Percentiles rank a stretch among this genome's conserved stretches.
Evolutionary conservation across 1,140 invertebrate species (phyloP).

Genomic region (Lordiphosa mommai): DNA sequence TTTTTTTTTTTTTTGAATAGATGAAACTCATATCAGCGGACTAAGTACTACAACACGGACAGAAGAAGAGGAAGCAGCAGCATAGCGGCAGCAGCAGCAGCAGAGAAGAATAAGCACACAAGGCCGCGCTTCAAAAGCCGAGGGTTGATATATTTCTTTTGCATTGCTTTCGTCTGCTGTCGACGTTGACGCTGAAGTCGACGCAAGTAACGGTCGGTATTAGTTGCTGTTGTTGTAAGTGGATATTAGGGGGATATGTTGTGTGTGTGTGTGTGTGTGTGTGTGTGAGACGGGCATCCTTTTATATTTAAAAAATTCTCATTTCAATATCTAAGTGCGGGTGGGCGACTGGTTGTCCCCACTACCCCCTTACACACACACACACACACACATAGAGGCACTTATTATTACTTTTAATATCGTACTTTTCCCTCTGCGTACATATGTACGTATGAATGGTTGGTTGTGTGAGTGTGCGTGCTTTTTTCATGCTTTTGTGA

Average conservation of each 20-base stretch:
- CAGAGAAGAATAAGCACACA: slow-evolving; percentile 23
- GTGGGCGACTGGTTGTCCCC: slow-evolving; percentile 17
- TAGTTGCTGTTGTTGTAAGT: slow-evolving; percentile 69
- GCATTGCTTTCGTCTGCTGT: slow-evolving; percentile 39
- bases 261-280: slow-evolving; percentile 19
- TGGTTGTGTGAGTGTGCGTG: slow-evolving; percentile 24
- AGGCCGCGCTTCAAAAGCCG: slow-evolving; percentile 7
- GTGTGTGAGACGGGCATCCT: slow-evolving; percentile 53
- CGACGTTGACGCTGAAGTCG: slow-evolving; percentile 7
- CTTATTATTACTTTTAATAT: slow-evolving; percentile 79
- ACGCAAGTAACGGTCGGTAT: slow-evolving; percentile 7
- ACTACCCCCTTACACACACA: not conserved
- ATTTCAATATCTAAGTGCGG: slow-evolving; percentile 75
- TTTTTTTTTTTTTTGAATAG: slow-evolving; percentile 37
- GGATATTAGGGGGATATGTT: slow-evolving; percentile 42
- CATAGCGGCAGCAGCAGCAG: slow-evolving; percentile 1
- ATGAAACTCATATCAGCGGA: slow-evolving; percentile 58
- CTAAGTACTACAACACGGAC: slow-evolving; percentile 20
- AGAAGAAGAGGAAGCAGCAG: slow-evolving; percentile 2
- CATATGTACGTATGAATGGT: slow-evolving; percentile 8
- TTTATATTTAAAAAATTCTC: slow-evolving; percentile 73
- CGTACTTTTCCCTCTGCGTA: slow-evolving; percentile 27
- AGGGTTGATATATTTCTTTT: slow-evolving; percentile 76
- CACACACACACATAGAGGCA: slow-evolving; percentile 35
- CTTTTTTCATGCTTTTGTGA: slow-evolving; percentile 38